These are phyloP conservation scores for Eutolmus rufibarbis DNA, from an alignment of 2,888 invertebrate genomes.

Conservation along the genomic window DNA sequence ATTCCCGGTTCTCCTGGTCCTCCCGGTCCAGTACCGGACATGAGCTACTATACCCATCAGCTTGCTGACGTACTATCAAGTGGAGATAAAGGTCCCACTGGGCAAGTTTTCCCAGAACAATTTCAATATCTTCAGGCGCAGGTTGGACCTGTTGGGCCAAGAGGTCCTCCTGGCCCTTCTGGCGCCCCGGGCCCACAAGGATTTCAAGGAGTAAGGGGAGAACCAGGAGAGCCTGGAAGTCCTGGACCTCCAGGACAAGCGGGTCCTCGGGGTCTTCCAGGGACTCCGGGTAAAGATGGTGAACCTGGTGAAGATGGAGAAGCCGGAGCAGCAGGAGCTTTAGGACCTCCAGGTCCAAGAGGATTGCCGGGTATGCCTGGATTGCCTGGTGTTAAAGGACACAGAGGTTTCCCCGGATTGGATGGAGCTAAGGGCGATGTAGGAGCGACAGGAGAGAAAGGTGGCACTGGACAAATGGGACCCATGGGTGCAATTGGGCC, in stretches of 20 bases:
- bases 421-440: conserved; percentile 85
- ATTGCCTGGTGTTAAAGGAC: conserved; percentile 82
- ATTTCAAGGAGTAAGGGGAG: conserved; percentile 82
- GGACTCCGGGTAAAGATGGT: conserved; percentile 79
- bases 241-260: conserved; percentile 74
- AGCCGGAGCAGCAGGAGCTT: conserved; percentile 74
- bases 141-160: conserved; percentile 79
- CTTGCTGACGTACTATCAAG: conserved; percentile 74
- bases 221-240: conserved; percentile 78
- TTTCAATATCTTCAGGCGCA: conserved; percentile 82
- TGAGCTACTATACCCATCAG: conserved; percentile 72
- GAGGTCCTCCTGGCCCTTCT: conserved; percentile 76
- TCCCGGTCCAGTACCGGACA: conserved; percentile 66
- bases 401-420: conserved; percentile 79
- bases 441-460: conserved; percentile 79
- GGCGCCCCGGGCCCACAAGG: conserved; percentile 77
- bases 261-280: conserved; percentile 75
- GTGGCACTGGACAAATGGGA: conserved; percentile 75
- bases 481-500: conserved; percentile 73
- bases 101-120: conserved; percentile 67
- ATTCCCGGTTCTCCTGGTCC: conserved; percentile 67
- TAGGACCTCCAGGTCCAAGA: conserved; percentile 76
- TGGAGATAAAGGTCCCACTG: conserved; percentile 79
- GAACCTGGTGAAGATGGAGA: conserved; percentile 82
- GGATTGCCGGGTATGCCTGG: conserved; percentile 79